Evolutionary conservation across 2,888 invertebrate species (phyloP).

Genomic region (Scaeva pyrastri): DNA sequence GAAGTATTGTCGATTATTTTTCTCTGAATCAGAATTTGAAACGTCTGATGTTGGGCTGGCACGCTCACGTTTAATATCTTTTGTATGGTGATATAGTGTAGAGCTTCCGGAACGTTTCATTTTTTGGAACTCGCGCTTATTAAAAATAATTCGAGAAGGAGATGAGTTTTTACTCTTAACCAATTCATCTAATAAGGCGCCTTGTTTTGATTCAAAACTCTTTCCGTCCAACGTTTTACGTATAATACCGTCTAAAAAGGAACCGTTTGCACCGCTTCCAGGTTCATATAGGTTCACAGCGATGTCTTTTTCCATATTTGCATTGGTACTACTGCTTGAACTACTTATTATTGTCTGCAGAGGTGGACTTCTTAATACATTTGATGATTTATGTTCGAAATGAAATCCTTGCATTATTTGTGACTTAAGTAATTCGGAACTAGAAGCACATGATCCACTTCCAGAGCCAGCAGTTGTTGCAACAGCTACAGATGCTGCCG

Average conservation of each 20-base stretch:
- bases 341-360: conserved; percentile 58
- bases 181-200: conserved; percentile 88
- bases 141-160: conserved; percentile 80
- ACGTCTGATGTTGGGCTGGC: conserved; percentile 79
- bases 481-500: conserved; percentile 82
- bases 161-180: conserved; percentile 86
- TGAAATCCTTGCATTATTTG: conserved; percentile 92
- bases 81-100: conserved; percentile 78
- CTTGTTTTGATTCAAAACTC: conserved; percentile 83
- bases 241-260: conserved; percentile 92
- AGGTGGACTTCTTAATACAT: conserved; percentile 78
- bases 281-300: conserved; percentile 88
- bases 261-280: conserved; percentile 87
- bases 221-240: conserved; percentile 90
- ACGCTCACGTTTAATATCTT: conserved; percentile 87
- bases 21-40: conserved; percentile 77
- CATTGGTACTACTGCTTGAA: conserved; percentile 77
- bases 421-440: conserved; percentile 90
- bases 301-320: conserved; percentile 86
- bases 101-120: conserved; percentile 82
- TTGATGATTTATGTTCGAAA: conserved; percentile 87
- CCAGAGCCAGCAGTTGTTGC: conserved; percentile 85
- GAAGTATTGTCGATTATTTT: conserved; percentile 29
- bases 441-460: conserved; percentile 76
- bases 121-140: conserved; percentile 75